Percentiles rank a stretch among this genome's conserved stretches.
These are phyloP conservation scores for Athetis lepigone DNA, from an alignment of 2,888 invertebrate genomes.

Conservation along the genomic window DNA sequence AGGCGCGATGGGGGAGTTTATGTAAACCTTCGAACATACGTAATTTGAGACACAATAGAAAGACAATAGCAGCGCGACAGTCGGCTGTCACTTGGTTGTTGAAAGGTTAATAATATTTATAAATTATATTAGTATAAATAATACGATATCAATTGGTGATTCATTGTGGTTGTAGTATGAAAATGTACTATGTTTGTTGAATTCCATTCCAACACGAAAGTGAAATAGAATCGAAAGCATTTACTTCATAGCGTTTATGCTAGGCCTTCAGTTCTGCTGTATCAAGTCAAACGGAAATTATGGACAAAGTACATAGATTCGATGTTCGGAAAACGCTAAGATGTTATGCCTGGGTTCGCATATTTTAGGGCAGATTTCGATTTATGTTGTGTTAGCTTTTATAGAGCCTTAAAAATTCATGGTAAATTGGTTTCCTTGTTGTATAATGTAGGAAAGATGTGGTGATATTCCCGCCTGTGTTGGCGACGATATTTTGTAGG, in stretches of 20 bases:
- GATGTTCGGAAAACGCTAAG: neutral
- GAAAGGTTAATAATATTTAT: too few relatives aligned
- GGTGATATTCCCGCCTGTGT: neutral
- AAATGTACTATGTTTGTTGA: too few relatives aligned
- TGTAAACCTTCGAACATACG: too few relatives aligned
- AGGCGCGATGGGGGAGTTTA: too few relatives aligned
- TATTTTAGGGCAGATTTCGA: conserved; percentile 10
- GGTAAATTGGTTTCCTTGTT: conserved; percentile 34
- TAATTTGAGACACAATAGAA: too few relatives aligned
- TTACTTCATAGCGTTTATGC: neutral
- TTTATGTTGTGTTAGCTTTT: conserved; percentile 38
- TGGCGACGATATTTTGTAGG: neutral
- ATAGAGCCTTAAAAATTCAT: conserved; percentile 22
- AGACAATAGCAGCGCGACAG: too few relatives aligned
- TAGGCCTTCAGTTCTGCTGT: conserved; percentile 3
- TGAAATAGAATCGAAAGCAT: neutral
- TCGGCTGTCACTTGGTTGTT: too few relatives aligned
- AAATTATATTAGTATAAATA: too few relatives aligned
- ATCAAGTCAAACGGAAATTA: conserved; percentile 58
- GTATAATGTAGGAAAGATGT: neutral
- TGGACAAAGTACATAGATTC: conserved; percentile 43
- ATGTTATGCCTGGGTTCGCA: conserved; percentile 5
- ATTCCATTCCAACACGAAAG: neutral
- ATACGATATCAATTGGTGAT: too few relatives aligned
- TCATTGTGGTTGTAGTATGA: too few relatives aligned